Percentiles rank a stretch among this genome's conserved stretches.
Conservation (phyloP, 2,888 invertebrate species). For the Prosapia bicincta region DNA sequence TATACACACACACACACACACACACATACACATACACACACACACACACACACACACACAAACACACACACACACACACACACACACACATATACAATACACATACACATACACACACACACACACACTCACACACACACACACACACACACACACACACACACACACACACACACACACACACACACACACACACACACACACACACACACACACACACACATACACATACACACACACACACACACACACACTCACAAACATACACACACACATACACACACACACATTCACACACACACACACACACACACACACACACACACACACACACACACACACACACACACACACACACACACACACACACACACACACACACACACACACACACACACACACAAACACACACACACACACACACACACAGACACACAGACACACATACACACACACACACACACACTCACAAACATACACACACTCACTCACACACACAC, state of each 20-base stretch:
- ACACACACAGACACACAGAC: no score
- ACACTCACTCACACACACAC: not conserved
- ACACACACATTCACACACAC: not conserved
- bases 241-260: no score
- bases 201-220: not conserved
- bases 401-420: no score
- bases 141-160: not conserved
- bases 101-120: not conserved
- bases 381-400: not conserved
- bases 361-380: not conserved
- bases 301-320: not conserved
- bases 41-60: not conserved
- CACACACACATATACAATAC: no score
- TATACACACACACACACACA: not conserved
- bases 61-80: no score
- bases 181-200: not conserved
- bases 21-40: not conserved
- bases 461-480: no score
- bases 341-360: not conserved
- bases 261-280: no score
- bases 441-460: no score
- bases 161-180: not conserved
- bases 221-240: not conserved
- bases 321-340: not conserved
- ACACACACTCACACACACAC: not conserved